phyloP scores from a whole-genome alignment of 2,113 vertebrate genomes.

The Manacus vitellinus region DNA sequence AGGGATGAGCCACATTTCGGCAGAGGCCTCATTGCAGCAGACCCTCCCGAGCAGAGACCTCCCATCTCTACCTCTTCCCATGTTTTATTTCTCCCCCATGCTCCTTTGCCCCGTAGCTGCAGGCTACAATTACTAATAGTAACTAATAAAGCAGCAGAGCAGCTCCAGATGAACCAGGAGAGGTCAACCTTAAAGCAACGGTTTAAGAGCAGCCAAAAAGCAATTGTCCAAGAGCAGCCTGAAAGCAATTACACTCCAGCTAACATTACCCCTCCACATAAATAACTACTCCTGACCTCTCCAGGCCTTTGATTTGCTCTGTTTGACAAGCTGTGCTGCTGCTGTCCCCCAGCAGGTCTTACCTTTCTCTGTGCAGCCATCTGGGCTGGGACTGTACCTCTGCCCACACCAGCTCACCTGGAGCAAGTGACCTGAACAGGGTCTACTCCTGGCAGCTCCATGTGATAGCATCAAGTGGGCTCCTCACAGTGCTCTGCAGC shows the following conservation, averaged over 20 bases:
- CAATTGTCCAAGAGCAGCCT: not conserved
- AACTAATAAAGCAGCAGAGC: conserved; percentile 10
- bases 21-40: not conserved
- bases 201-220: conserved; percentile 8
- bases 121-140: conserved; percentile 11
- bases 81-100: not conserved
- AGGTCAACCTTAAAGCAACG: not conserved
- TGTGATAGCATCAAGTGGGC: not conserved
- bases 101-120: not conserved
- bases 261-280: not conserved
- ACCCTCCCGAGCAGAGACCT: not conserved
- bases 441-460: not conserved
- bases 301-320: conserved; percentile 13
- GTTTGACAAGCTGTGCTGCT: not conserved
- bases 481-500: not conserved
- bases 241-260: conserved; percentile 43
- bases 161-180: not conserved
- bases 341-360: not conserved
- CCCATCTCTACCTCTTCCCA: not conserved
- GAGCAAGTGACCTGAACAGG: not conserved
- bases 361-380: not conserved
- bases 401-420: not conserved
- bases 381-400: not conserved
- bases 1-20: accelerated
- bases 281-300: conserved; percentile 8